A percentile compares a stretch with the other conserved stretches of the same genome.
Conservation (phyloP, 2,797 vertebrate species). For the Spheniscus humboldti region DNA sequence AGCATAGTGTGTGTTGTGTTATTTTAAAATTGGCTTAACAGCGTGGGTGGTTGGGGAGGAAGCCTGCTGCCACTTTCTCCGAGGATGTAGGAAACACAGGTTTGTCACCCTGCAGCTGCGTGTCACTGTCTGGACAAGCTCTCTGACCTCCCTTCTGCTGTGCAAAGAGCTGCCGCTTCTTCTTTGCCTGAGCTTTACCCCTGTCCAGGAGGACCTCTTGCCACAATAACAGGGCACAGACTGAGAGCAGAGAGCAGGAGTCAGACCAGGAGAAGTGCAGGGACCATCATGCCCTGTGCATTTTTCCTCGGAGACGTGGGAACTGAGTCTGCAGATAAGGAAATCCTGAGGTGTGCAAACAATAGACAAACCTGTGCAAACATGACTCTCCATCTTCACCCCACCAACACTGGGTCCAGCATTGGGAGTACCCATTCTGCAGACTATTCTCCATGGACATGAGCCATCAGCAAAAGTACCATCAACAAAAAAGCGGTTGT, state of each 20-base stretch:
- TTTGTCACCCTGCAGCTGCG: accelerated
- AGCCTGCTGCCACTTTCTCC: neutral
- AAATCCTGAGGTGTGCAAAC: neutral
- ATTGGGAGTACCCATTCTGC: neutral
- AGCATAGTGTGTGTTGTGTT: neutral
- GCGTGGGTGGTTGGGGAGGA: neutral
- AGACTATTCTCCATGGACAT: neutral
- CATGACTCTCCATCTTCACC: neutral
- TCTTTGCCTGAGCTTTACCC: neutral
- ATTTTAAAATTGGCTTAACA: neutral
- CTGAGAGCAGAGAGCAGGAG: neutral
- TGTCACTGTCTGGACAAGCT: neutral
- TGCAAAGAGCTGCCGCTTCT: neutral
- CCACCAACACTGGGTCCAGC: no score
- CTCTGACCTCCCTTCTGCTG: neutral
- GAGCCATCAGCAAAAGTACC: neutral
- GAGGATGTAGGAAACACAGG: neutral
- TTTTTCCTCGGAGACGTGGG: neutral
- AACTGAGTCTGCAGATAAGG: neutral
- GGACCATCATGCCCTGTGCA: no score
- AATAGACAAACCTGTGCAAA: neutral
- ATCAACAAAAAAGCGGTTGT: neutral
- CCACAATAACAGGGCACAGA: neutral
- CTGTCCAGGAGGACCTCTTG: neutral
- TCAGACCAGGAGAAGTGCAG: neutral